Conservation (phyloP, 2,797 vertebrate genomes). For the Eidolon dupreanum region DNA sequence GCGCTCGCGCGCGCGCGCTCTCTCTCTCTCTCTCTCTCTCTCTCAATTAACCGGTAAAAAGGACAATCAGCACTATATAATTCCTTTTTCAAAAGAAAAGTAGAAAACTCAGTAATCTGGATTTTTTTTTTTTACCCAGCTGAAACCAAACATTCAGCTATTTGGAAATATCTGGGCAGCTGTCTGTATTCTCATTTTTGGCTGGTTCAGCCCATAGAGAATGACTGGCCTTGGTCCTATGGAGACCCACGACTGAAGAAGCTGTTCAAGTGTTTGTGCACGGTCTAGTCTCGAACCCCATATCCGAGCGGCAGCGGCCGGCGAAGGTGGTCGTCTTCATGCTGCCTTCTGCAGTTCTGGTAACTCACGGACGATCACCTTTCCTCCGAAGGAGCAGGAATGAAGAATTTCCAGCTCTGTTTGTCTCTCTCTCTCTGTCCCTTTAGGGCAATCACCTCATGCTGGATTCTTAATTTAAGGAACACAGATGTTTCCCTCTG, state of each 20-base stretch:
- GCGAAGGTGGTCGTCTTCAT: not conserved
- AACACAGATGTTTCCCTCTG: constrained; percentile 76
- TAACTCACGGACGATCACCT: constrained; percentile 79
- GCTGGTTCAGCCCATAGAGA: not conserved
- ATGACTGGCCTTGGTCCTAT: not conserved
- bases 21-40: not conserved
- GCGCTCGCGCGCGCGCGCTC: too few species aligned
- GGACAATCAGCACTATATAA: not conserved
- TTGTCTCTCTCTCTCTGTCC: constrained; percentile 72
- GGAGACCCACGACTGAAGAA: not conserved
- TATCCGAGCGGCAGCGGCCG: rapidly evolving
- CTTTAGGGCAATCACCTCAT: constrained; percentile 29
- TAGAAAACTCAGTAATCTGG: not conserved
- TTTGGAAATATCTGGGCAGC: not conserved
- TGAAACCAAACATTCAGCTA: not conserved
- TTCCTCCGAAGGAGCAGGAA: constrained; percentile 77
- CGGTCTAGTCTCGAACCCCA: rapidly evolving
- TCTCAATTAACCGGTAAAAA: not conserved
- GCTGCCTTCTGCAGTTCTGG: not conserved
- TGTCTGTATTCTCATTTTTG: not conserved
- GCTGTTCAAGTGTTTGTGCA: not conserved
- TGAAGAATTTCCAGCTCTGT: constrained; percentile 79
- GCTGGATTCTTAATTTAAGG: constrained; percentile 77
- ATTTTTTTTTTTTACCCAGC: rapidly evolving
- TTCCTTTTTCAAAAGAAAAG: constrained; percentile 28